Conservation (phyloP, 1,140 invertebrate genomes). For the Drosophila tropicalis region DNA sequence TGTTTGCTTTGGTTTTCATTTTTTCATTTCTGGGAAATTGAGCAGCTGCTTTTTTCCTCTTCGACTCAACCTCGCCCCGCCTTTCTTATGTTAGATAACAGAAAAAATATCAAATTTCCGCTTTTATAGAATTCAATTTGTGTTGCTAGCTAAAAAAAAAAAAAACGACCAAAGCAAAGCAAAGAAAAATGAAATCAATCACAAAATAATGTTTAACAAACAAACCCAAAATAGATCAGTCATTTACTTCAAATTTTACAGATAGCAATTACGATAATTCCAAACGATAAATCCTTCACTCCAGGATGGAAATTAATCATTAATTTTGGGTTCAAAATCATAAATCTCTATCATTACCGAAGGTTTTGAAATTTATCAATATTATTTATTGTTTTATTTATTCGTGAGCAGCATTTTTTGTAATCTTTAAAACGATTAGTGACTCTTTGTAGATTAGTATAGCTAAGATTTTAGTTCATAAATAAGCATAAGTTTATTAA, state of each 20-base stretch:
- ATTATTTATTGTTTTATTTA: too few species aligned
- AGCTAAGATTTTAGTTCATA: too few species aligned
- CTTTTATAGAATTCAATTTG: constrained; percentile 39
- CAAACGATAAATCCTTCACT: background rate
- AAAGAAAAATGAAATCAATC: background rate
- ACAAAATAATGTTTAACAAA: constrained; percentile 20
- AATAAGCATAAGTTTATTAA: too few species aligned
- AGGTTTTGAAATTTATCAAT: too few species aligned
- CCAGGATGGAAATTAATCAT: background rate
- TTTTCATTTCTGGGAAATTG: constrained; percentile 33
- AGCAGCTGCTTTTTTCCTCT: constrained; percentile 31
- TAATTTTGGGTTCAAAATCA: background rate
- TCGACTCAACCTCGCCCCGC: background rate
- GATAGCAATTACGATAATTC: background rate
- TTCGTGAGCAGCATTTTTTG: too few species aligned
- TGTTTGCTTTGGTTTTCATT: constrained; percentile 10
- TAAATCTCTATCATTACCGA: too few species aligned
- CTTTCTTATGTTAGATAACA: constrained; percentile 3
- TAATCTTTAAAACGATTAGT: too few species aligned
- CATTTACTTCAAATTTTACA: background rate
- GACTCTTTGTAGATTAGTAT: too few species aligned
- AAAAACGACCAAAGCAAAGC: background rate
- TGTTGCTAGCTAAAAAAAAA: constrained; percentile 10
- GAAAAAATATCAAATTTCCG: constrained; percentile 57
- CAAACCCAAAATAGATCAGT: constrained; percentile 7